These are phyloP conservation scores for Pogonomyrmex barbatus DNA, from an alignment of 1,140 invertebrate genomes.

Conservation along the genomic window DNA sequence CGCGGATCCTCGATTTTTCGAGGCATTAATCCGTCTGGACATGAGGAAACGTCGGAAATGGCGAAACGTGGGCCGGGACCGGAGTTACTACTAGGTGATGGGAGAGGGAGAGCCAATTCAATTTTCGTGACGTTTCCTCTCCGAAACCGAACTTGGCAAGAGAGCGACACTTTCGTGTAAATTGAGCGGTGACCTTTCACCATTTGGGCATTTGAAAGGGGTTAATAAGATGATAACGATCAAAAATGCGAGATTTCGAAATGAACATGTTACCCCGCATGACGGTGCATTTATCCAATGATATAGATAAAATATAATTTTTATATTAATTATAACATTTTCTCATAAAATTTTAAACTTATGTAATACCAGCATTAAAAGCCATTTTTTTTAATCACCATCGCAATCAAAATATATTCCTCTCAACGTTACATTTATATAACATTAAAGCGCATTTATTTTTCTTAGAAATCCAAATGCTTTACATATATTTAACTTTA, in stretches of 20 bases:
- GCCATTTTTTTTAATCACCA: background rate
- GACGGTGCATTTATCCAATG: conserved; percentile 8
- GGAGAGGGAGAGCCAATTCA: conserved; percentile 63
- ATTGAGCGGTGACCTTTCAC: conserved; percentile 58
- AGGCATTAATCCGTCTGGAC: conserved; percentile 74
- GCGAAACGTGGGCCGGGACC: conserved; percentile 53
- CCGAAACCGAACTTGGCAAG: conserved; percentile 57
- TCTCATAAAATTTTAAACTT: conserved; percentile 5
- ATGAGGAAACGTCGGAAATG: conserved; percentile 70
- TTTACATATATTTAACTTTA: background rate
- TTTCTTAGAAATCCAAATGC: background rate
- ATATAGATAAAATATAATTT: conserved; percentile 6
- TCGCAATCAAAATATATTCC: background rate
- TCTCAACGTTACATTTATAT: background rate
- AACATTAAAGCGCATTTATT: conserved; percentile 3
- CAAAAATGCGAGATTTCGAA: conserved; percentile 37
- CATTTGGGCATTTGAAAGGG: conserved; percentile 14
- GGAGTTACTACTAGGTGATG: background rate
- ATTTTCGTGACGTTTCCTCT: conserved; percentile 72
- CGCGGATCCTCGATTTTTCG: conserved; percentile 67
- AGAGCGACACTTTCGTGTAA: conserved; percentile 52
- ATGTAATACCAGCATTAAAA: background rate
- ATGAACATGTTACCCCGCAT: background rate
- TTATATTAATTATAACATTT: conserved; percentile 1
- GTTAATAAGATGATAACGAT: conserved; percentile 39